phyloP scores from a whole-genome alignment of 2,113 vertebrate genomes.

The Sceloporus undulatus region DNA sequence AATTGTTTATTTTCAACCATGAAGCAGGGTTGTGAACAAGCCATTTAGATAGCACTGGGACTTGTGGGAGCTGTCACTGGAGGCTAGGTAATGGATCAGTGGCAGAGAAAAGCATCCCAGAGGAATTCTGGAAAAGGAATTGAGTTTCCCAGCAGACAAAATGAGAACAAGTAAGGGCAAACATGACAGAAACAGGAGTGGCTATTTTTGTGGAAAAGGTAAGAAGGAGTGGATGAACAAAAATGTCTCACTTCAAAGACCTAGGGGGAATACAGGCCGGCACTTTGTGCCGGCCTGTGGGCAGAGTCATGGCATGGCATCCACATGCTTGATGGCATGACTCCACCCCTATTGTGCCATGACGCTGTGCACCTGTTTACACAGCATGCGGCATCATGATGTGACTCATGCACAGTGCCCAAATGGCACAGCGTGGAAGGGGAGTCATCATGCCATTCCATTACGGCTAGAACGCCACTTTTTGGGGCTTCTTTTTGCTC shows the following conservation, averaged over 20 bases:
- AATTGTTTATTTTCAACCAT: constrained; percentile 10
- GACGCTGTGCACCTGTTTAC: too few relatives aligned
- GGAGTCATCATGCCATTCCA: too few relatives aligned
- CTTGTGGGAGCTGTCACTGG: background rate
- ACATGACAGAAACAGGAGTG: background rate
- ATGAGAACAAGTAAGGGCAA: background rate
- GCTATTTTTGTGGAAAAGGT: background rate
- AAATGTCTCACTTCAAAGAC: background rate
- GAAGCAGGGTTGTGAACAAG: background rate
- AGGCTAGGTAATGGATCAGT: background rate
- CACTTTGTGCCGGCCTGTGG: too few relatives aligned
- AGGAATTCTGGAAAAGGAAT: background rate
- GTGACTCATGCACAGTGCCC: too few relatives aligned
- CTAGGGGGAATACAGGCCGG: too few relatives aligned
- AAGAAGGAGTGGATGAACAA: background rate
- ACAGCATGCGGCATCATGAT: too few relatives aligned
- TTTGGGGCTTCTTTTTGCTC: too few relatives aligned
- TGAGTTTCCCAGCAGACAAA: background rate
- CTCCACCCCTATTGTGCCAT: too few relatives aligned
- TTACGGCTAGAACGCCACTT: too few relatives aligned
- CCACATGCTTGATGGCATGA: too few relatives aligned
- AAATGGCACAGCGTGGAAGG: too few relatives aligned
- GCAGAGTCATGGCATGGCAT: too few relatives aligned
- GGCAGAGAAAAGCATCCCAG: background rate
- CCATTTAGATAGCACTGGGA: background rate